These are phyloP conservation scores for Heliothis peltigera DNA, from an alignment of 2,888 invertebrate species.

Conservation along the genomic window DNA sequence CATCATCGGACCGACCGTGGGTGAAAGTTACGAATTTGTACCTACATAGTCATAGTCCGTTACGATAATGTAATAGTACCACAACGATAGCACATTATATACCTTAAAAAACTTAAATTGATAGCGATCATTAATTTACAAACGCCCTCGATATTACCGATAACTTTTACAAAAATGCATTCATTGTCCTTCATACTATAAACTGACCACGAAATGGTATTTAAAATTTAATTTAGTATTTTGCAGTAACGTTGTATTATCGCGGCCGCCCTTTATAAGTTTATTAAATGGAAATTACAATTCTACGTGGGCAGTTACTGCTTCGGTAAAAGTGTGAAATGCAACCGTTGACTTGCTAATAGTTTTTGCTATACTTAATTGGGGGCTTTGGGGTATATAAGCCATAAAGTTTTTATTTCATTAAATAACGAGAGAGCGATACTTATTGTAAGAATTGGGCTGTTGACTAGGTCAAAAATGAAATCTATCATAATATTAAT, in stretches of 20 bases:
- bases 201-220: slow-evolving; percentile 21
- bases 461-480: too few relatives aligned
- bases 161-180: slow-evolving; percentile 21
- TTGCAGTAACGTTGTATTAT: slow-evolving; percentile 10
- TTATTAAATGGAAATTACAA: slow-evolving; percentile 51
- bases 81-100: too few relatives aligned
- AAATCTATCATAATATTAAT: too few relatives aligned
- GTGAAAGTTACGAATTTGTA: too few relatives aligned
- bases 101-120: neutral
- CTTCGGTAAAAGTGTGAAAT: slow-evolving; percentile 42
- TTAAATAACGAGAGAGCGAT: too few relatives aligned
- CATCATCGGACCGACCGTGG: too few relatives aligned
- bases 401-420: neutral
- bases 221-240: slow-evolving; percentile 47
- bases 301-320: slow-evolving; percentile 28
- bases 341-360: slow-evolving; percentile 28
- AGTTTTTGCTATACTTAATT: slow-evolving; percentile 39
- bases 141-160: neutral
- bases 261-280: slow-evolving; percentile 36
- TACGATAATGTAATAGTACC: too few relatives aligned
- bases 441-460: too few relatives aligned
- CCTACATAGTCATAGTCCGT: too few relatives aligned
- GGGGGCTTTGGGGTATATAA: slow-evolving; percentile 7
- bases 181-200: slow-evolving; percentile 3
- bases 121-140: neutral